Percentiles rank a stretch among this genome's conserved stretches.
phyloP scores from a whole-genome alignment of 37 sponge, comb jelly and placozoan species.

The Tethya wilhelma region DNA sequence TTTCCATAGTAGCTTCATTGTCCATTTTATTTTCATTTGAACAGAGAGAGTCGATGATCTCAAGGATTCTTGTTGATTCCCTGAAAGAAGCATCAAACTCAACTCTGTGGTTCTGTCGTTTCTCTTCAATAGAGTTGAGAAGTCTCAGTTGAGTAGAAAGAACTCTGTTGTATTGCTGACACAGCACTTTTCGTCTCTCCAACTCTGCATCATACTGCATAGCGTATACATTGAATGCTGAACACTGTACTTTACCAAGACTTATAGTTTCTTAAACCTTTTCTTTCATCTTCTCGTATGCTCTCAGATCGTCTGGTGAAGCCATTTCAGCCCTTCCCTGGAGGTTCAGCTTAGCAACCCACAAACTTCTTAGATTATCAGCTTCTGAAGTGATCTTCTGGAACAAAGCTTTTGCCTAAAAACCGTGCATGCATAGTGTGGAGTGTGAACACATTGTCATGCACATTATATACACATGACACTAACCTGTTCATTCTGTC shows the following conservation, averaged over 20 bases:
- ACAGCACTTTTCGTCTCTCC: background rate
- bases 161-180: background rate
- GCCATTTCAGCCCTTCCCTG: background rate
- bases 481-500: constrained; percentile 4
- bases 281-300: background rate
- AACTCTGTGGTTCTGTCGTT: background rate
- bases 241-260: background rate
- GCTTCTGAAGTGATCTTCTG: background rate
- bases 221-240: background rate
- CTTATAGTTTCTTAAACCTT: background rate
- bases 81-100: background rate
- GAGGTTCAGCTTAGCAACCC: constrained; percentile 1
- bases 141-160: background rate
- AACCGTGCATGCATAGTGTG: background rate
- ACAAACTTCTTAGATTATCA: background rate
- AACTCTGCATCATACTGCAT: background rate
- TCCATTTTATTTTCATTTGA: too few species aligned
- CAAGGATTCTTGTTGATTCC: background rate
- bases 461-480: background rate
- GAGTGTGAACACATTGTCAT: background rate
- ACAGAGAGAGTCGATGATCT: background rate
- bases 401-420: constrained; percentile 9
- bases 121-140: background rate
- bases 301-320: constrained; percentile 8
- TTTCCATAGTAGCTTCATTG: too few species aligned